Conservation (phyloP, 2,888 invertebrate genomes). For the Hoplodrina blanda region DNA sequence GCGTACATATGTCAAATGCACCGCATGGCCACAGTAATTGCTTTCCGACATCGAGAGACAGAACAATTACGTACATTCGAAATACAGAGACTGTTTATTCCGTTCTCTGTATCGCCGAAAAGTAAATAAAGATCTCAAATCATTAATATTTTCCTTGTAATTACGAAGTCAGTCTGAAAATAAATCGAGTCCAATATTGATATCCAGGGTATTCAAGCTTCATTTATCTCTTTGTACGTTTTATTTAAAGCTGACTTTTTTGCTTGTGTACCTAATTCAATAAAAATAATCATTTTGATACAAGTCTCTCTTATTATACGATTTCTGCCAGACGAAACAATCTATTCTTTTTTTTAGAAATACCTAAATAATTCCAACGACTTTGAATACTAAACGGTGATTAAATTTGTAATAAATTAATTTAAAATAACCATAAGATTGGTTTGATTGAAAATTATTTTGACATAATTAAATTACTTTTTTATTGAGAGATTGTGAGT, state of each 20-base stretch:
- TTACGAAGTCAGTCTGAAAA: constrained; percentile 3
- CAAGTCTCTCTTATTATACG: background rate
- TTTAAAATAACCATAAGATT: too few relatives aligned
- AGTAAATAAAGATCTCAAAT: constrained; percentile 12
- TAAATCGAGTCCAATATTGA: constrained; percentile 25
- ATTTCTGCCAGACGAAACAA: background rate
- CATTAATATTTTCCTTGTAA: constrained; percentile 20
- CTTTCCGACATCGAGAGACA: constrained; percentile 9
- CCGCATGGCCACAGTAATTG: constrained; percentile 20
- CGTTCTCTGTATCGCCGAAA: too few relatives aligned
- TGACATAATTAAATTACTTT: too few relatives aligned
- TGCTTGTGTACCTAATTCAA: background rate
- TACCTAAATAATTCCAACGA: too few relatives aligned
- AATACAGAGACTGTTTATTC: background rate
- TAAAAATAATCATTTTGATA: background rate
- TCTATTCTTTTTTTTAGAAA: too few relatives aligned
- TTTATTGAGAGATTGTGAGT: too few relatives aligned
- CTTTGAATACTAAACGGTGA: too few relatives aligned
- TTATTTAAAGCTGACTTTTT: background rate
- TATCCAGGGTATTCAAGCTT: background rate
- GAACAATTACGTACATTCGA: background rate
- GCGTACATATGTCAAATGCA: constrained; percentile 30
- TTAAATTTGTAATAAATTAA: too few relatives aligned
- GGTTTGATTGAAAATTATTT: too few relatives aligned
- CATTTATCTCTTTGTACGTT: constrained; percentile 13